Base-by-base conservation (phyloP, 2,113 vertebrate species). In the Eptatretus burgeri region DNA sequence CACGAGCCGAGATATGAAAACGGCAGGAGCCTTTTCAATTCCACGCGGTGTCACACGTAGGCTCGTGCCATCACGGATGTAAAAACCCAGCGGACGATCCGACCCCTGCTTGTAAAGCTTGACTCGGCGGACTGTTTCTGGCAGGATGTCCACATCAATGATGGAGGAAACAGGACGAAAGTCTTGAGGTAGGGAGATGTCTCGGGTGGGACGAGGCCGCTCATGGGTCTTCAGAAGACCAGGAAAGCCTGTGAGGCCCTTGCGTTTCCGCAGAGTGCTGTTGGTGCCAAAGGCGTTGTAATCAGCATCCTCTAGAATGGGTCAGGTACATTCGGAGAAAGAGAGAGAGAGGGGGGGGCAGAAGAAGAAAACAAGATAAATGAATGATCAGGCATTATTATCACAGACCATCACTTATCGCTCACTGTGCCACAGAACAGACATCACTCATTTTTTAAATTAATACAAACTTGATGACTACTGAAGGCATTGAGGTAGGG, bases 1-100 rank as follows among this genome's bases (percentile, higher is more conserved):
- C 62, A 98, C 91, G 78, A 98, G 74, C 9, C 91, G 82, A 3
- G 91, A 98, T 70, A 98, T 96, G 74, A 98, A 98, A 74, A 96
- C 93, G 11, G 85, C 91, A 0, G 88, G 88, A 0, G 94, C 89
- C 64, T 94, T 96, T 71, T 98, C 85, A 17, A 98, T 75, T 4
- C 91, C 91, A 1, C 95, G 91, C 0, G 91, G 75, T 1, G 87
- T 94, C 65, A 96, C 87, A 1, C 91, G 79, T 2, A 96, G 82
- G 0, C 91, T 96, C 65, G 81, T 82, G 64, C 91, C 91, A 1
- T 98, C 91, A 0, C 91, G 80, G 64, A 98, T 98, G 74, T 95
- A 98, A 71, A 98, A 98, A 14, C 91, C 91, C 62, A 98, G 73
- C 0, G 91, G 91, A 51, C 87, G 89, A 74, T 93, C 84, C 65